phyloP scores from a whole-genome alignment of 2,113 vertebrate genomes.

The Corynorhinus townsendii region DNA sequence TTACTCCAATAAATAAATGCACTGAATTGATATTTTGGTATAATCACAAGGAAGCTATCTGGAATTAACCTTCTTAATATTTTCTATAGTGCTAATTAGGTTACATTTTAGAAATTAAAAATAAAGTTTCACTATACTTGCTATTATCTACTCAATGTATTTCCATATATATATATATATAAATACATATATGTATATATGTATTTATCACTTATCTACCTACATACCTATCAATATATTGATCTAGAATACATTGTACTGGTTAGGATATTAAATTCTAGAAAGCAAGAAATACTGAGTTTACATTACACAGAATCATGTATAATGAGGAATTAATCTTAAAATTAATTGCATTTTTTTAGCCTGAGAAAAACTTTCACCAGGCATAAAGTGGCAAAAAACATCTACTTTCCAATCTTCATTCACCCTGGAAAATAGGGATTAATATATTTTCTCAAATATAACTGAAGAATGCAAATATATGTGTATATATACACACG shows the following conservation, averaged over 20 bases:
- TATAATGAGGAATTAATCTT: not conserved
- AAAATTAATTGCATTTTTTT: not conserved
- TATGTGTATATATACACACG: not conserved
- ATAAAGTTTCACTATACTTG: not conserved
- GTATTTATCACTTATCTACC: not conserved
- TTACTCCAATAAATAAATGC: not conserved
- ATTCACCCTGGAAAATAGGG: not conserved
- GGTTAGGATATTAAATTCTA: not conserved
- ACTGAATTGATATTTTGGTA: not conserved
- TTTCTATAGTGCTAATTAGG: not conserved
- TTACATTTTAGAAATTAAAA: slow-evolving; percentile 4
- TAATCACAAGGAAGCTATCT: not conserved
- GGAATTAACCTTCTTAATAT: not conserved
- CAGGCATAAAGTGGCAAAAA: not conserved
- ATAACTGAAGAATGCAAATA: not conserved
- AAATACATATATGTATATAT: fast-evolving
- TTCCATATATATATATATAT: not conserved
- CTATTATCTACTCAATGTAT: not conserved
- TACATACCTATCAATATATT: not conserved
- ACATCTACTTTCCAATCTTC: not conserved
- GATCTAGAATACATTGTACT: not conserved
- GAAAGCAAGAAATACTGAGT: not conserved
- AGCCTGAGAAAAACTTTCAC: not conserved
- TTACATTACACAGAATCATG: not conserved
- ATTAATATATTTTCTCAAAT: not conserved